Evolutionary conservation across 2,113 vertebrate species (phyloP), one percentile per base, ranked within the genome.

Genomic region (Xiphias gladius): DNA sequence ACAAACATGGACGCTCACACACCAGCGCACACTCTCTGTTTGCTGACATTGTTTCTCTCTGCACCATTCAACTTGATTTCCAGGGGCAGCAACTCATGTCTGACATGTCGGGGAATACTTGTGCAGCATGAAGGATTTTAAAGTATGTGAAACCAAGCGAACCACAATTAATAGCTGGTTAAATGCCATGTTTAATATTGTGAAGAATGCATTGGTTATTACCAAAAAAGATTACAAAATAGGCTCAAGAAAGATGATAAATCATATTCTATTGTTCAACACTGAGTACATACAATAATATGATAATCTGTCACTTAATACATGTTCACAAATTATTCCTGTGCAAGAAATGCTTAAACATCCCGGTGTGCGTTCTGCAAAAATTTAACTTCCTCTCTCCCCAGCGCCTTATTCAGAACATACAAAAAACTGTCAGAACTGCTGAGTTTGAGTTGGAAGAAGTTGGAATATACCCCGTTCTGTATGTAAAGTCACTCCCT

Each of bases 151-250:
- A 73, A 84, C 32, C 75, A 87, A 59, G 85, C 48, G 83, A 32
- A 35, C 57, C 59, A 77, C 63, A n/a, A 0, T 28, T 26, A 46
- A 67, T 64, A 75, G 79, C 88, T 88, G 92, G 83, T 88, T 93
- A 93, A 86, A 95, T 91, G 71, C 79, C 83, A 88, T 35, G 78
- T 95, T 96, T 95, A 95, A 91, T 95, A 82, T 91, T 86, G 92
- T 84, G 76, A 90, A 85, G 86, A 92, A 90, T 88, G 87, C 86
- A 88, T 66, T 80, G 91, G 78, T 94, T 91, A 89, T 91, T 93
- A 90, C 90, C 87, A 84, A 93, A 94, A 80, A 87, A 86, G 90
- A 91, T 89, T 94, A 94, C 90, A 95, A 95, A 95, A 95, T 88
- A 93, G 76, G 85, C 41, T 62, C 88, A 85, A 82, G 88, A 88